Percentiles rank a stretch among this genome's conserved stretches.
These are phyloP conservation scores for Doryteuthis pealeii DNA, from an alignment of 1,140 invertebrate genomes.

Conservation along the genomic window DNA sequence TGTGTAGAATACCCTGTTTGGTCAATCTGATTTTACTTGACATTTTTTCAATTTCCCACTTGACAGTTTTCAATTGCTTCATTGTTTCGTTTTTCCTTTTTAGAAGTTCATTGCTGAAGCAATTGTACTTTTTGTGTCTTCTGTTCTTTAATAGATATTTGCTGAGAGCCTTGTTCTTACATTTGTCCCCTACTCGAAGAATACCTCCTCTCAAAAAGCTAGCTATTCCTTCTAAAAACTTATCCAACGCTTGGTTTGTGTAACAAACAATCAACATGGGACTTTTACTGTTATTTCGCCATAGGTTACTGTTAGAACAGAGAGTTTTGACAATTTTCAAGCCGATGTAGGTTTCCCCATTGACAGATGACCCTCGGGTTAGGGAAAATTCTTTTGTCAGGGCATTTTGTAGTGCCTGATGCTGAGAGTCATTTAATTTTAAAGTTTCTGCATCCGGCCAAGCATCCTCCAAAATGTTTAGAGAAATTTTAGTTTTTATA, in stretches of 20 bases:
- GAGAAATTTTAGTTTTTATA: too few relatives aligned
- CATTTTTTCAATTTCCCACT: conserved; percentile 31
- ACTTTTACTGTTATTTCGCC: conserved; percentile 22
- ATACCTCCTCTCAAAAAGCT: conserved; percentile 56
- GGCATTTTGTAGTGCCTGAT: conserved; percentile 58
- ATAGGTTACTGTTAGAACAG: conserved; percentile 47
- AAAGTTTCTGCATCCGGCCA: conserved; percentile 47
- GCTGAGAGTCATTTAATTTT: conserved; percentile 60
- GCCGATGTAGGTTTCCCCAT: conserved; percentile 57
- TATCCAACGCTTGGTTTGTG: conserved; percentile 86
- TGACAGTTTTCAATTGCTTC: conserved; percentile 26
- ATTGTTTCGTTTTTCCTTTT: conserved; percentile 21
- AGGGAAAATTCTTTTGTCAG: conserved; percentile 65
- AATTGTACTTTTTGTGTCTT: background rate
- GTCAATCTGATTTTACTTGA: conserved; percentile 33
- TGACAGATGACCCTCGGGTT: conserved; percentile 69
- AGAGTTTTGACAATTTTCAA: conserved; percentile 56
- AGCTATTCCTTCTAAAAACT: conserved; percentile 75
- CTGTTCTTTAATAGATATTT: conserved; percentile 29
- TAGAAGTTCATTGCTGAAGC: too few relatives aligned
- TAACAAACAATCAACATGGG: conserved; percentile 80
- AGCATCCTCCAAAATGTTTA: conserved; percentile 26
- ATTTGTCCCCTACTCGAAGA: conserved; percentile 74
- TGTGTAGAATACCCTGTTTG: conserved; percentile 33
- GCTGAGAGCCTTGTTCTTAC: conserved; percentile 59